Evolutionary conservation across 2,888 invertebrate genomes (phyloP), one percentile per base, ranked within the genome.

Genomic region (Empis livida): DNA sequence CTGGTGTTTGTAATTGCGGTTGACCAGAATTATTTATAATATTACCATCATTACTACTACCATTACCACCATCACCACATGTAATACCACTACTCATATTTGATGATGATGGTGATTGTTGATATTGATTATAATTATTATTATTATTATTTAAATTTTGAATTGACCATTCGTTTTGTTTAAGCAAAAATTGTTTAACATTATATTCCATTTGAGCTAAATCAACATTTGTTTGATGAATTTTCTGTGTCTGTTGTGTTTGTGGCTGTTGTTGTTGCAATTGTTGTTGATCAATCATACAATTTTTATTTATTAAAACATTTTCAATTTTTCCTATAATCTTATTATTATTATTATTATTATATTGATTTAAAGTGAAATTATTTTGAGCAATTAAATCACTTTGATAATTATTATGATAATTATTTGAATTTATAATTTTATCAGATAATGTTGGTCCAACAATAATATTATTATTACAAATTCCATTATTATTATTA

Each of bases 181-280:
- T 81, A 61, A 82, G 71, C 56, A 83, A 66, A 64, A 83, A 82
- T 62, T 80, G 78, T 65, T 82, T 82, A n/a, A 83, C 83, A 61
- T 83, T 82, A 59, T 82, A 81, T 61, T 83, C 83, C 82, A 83
- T 83, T 61, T 82, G 76, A 16, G 80, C 80, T 56, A 82, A 75
- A 61, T 79, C 78, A 55, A 77, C 76, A 10, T 73, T 35, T n/a
- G 13, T 35, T 35, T 13, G n/a, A 35, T 35, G 13, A 35, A 13
- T 32, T 5, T 35, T 13, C 3, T 32, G 10, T 5, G 9, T 32
- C 4, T 10, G 11, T 35, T 35, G 13, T 35, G n/a, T n/a, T 13
- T 35, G 35, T 4, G 10, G n/a, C n/a, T 35, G 35, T 43, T 46
- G n/a, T 5, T 13, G n/a, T 35, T 35, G 13, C 4, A 32, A 8